Percentiles rank a stretch among this genome's conserved stretches.
Conservation (phyloP, 2,113 vertebrate species). For the Thamnophis sirtalis region DNA sequence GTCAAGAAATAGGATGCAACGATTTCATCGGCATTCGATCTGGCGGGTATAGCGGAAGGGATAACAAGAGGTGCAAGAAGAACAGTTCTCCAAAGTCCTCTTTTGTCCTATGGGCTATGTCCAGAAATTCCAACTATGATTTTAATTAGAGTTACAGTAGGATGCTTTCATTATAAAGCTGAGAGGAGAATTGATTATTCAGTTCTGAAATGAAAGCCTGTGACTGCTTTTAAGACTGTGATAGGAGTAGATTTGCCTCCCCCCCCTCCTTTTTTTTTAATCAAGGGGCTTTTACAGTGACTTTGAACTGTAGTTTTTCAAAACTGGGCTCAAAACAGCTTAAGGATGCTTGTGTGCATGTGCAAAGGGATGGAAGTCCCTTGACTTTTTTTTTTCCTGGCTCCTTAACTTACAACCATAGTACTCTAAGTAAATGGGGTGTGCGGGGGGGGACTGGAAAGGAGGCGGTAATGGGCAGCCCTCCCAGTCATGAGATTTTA, state of each 20-base stretch:
- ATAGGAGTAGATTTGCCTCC: constrained; percentile 35
- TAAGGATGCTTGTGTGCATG: not conserved
- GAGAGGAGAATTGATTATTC: not conserved
- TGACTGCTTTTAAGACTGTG: constrained; percentile 3
- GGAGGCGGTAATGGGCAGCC: constrained; percentile 49
- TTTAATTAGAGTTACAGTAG: not conserved
- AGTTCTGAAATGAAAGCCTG: constrained; percentile 50
- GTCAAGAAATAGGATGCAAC: not conserved
- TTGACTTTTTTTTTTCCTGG: not conserved
- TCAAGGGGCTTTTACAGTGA: constrained; percentile 50
- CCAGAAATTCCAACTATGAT: not conserved
- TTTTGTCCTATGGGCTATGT: not conserved
- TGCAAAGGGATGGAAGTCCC: not conserved
- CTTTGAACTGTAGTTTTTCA: constrained; percentile 5
- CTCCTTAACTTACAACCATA: not conserved
- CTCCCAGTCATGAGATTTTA: constrained; percentile 82
- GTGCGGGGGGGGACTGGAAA: not conserved
- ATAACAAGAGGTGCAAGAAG: constrained; percentile 15
- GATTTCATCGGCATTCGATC: rapidly evolving
- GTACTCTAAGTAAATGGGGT: not conserved
- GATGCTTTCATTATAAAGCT: not conserved
- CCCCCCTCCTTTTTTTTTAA: constrained; percentile 4
- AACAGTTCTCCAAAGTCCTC: not conserved
- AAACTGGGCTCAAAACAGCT: constrained; percentile 44
- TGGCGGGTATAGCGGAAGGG: not conserved